Evolutionary conservation across 2,888 invertebrate genomes (phyloP), one percentile per base, ranked within the genome.

Genomic region (Malthinus seriepunctatus): DNA sequence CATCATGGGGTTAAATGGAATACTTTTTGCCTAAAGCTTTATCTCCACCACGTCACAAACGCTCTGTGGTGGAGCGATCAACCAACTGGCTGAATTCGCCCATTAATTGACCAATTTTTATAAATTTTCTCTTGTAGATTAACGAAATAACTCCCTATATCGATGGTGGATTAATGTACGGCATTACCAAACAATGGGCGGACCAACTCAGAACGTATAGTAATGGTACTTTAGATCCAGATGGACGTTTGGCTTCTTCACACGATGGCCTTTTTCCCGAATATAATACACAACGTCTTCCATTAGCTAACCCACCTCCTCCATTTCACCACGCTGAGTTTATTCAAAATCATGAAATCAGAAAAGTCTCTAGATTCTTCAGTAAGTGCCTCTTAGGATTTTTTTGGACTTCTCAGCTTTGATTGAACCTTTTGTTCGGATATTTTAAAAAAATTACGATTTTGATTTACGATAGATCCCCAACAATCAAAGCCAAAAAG

Each of bases 71-170:
- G 23, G 2, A 23, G 23, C 23, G 23, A 2, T 23, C 5, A 3
- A 23, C 23, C 23, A 3, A 23, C 23, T 23, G 3, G 5, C 23
- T 23, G 33, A 8, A 6, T 32, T 32, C 8, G 9, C 9, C 9
- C 34, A 37, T 56, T 33, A 33, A 23, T 11, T 12, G 10, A n/a
- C 8, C 8, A 6, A n/a, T n/a, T n/a, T n/a, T n/a, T n/a, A n/a
- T 23, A 23, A 23, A 23, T 23, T 23, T 23, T 14, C 32, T 51
- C 12, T 66, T 71, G 35, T 54, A 85, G 84, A 67, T 84, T 46
- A 86, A 86, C 69, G 83, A 84, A 73, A 84, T 85, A 52, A 85
- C 85, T 5, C 83, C 86, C 0, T 86, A 79, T 72, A 73, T 86
- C 42, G 86, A 86, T 69, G 86, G 85, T 1, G 84, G 83, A 8